These are phyloP conservation scores for Diglossa cyanea DNA, from an alignment of 2,797 vertebrate species.

Conservation along the genomic window DNA sequence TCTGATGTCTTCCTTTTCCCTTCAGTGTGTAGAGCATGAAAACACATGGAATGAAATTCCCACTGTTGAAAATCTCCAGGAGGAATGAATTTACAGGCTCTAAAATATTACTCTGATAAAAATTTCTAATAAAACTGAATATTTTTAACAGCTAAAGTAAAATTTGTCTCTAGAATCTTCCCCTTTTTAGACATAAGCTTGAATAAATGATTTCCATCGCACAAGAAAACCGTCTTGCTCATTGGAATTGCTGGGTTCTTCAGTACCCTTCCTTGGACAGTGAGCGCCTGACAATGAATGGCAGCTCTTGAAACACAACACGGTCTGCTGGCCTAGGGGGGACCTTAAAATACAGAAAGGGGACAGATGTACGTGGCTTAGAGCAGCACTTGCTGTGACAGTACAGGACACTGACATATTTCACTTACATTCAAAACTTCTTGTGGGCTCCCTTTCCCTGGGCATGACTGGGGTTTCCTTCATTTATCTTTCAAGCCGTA, in stretches of 20 bases:
- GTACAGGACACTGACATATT: not conserved
- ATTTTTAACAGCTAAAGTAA: not conserved
- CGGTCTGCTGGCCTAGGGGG: not conserved
- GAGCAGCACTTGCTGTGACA: not conserved
- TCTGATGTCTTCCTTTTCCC: not conserved
- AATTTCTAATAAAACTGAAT: not conserved
- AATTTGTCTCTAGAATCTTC: not conserved
- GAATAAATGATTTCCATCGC: not conserved
- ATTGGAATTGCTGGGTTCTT: not conserved
- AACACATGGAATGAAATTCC: not conserved
- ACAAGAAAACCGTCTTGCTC: not conserved
- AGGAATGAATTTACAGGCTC: not conserved
- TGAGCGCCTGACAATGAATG: not conserved
- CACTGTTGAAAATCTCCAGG: not conserved
- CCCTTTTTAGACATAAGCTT: not conserved
- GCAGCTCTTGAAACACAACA: not conserved
- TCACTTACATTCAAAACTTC: not conserved
- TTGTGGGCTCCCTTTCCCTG: not conserved
- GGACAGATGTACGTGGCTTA: not conserved
- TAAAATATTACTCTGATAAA: not conserved
- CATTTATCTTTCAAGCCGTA: not conserved
- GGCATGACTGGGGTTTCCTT: not conserved
- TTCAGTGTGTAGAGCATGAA: not conserved
- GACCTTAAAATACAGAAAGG: not conserved
- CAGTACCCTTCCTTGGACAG: not conserved